These are phyloP conservation scores for Hippocampus comes DNA, from an alignment of 2,113 vertebrate genomes.

Conservation along the genomic window DNA sequence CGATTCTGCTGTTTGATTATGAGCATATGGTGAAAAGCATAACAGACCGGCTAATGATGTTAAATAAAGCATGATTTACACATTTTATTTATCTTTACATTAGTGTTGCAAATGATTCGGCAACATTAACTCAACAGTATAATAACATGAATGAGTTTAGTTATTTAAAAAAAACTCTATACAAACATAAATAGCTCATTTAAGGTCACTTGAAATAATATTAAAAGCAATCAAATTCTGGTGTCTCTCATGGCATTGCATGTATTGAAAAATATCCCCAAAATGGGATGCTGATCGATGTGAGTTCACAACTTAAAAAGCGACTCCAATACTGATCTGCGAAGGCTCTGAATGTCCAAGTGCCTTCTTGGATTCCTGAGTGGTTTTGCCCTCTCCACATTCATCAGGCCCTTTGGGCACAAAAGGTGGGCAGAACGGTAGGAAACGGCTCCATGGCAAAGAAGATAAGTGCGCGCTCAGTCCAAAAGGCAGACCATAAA, in stretches of 20 bases:
- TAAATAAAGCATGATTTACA: neutral
- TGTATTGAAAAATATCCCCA: constrained; percentile 3
- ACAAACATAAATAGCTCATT: constrained; percentile 5
- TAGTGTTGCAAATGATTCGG: neutral
- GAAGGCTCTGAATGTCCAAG: constrained; percentile 38
- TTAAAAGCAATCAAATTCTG: constrained; percentile 24
- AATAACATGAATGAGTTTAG: neutral
- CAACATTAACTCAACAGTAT: no score
- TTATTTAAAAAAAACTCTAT: neutral
- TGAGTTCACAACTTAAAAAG: constrained; percentile 38
- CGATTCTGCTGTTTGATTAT: neutral
- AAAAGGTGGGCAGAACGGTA: constrained; percentile 82
- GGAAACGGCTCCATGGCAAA: constrained; percentile 66
- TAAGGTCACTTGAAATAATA: constrained; percentile 2
- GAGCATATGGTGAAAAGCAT: neutral
- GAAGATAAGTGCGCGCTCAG: constrained; percentile 72
- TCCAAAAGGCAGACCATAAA: constrained; percentile 86
- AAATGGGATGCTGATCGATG: constrained; percentile 13
- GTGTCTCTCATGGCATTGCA: constrained; percentile 29
- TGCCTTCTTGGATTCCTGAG: constrained; percentile 44
- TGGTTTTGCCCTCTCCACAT: constrained; percentile 10
- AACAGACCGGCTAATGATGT: neutral
- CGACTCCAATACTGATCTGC: constrained; percentile 50
- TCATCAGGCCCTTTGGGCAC: constrained; percentile 1
- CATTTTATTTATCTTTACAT: neutral